Percentiles rank a stretch among this genome's conserved stretches.
phyloP scores from a whole-genome alignment of 2,797 vertebrate genomes.

The Catostomus latipinnis region DNA sequence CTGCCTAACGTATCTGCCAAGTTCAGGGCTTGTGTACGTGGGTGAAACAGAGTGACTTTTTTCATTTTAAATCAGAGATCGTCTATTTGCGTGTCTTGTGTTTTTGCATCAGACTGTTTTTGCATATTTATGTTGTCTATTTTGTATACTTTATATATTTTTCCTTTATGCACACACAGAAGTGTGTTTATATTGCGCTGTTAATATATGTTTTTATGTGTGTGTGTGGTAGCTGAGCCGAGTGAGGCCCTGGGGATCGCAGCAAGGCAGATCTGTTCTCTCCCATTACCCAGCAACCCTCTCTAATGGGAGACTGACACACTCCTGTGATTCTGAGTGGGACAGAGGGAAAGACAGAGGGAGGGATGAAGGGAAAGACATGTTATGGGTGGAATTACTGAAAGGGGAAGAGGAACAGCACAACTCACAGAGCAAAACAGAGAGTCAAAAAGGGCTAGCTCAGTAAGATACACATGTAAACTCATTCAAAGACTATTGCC shows the following conservation, averaged over 20 bases:
- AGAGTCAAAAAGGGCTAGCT: slow-evolving; percentile 25
- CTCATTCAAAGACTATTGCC: slow-evolving; percentile 39
- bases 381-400: slow-evolving; percentile 44
- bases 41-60: slow-evolving; percentile 35
- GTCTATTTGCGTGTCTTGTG: slow-evolving; percentile 46
- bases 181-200: slow-evolving; percentile 69
- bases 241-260: slow-evolving; percentile 67
- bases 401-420: slow-evolving; percentile 43
- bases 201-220: slow-evolving; percentile 82
- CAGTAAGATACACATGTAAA: slow-evolving; percentile 43
- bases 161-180: slow-evolving; percentile 26
- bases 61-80: slow-evolving; percentile 42
- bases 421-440: slow-evolving; percentile 37
- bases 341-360: slow-evolving; percentile 31
- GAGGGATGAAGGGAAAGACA: slow-evolving; percentile 43
- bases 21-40: slow-evolving; percentile 59
- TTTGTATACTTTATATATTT: slow-evolving; percentile 8
- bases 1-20: slow-evolving; percentile 48
- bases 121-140: neutral
- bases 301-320: slow-evolving; percentile 66
- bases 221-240: slow-evolving; percentile 74
- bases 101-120: slow-evolving; percentile 63
- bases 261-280: slow-evolving; percentile 69
- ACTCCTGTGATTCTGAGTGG: slow-evolving; percentile 61
- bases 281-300: slow-evolving; percentile 67